Base-by-base conservation (phyloP, 2,113 vertebrate genomes). In the Alectura lathami region DNA sequence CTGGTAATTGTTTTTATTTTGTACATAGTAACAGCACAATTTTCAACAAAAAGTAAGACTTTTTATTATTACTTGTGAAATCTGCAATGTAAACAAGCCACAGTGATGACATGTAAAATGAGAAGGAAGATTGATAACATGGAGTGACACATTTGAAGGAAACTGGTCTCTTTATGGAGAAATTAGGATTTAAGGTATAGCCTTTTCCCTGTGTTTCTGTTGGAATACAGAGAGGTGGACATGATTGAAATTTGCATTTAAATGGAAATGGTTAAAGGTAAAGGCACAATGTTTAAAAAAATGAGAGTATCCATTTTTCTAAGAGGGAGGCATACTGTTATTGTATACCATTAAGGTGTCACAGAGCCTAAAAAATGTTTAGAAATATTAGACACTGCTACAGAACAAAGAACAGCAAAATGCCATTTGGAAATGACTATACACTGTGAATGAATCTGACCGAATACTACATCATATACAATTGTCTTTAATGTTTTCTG, bases 241-340 rank as follows among this genome's bases (percentile, higher is more conserved):
- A 97, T 97, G 97, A 98, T 97, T 98, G 97, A 98, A 98, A 98
- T 98, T 98, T 98, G 97, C 98, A 98, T 98, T 98, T 98, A 98
- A 98, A 98, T 98, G 94, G 97, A 98, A 98, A 97, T 96, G 97
- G 97, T 97, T 97, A 97, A 97, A 98, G 97, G 97, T 97, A 98
- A 98, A 98, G 97, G 88, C 95, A 96, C 94, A 94, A 89, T 96
- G 97, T 98, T 98, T 98, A 98, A 96, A 98, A 97, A 98, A 98
- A 98, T 98, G 96, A 98, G 97, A 97, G 97, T 97, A 98, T 98
- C 97, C 97, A 97, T 98, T 98, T 98, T 98, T 97, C 98, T 97
- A 97, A 97, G 96, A 97, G 96, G 97, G 89, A 97, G 70, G 94
- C 96, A 80, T 67, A 96, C 78, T 96, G 97, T 97, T 97, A 98